Percentiles rank a stretch among this genome's conserved stretches.
Evolutionary conservation across 2,797 vertebrate species (phyloP).

Genomic region (Artibeus lituratus): DNA sequence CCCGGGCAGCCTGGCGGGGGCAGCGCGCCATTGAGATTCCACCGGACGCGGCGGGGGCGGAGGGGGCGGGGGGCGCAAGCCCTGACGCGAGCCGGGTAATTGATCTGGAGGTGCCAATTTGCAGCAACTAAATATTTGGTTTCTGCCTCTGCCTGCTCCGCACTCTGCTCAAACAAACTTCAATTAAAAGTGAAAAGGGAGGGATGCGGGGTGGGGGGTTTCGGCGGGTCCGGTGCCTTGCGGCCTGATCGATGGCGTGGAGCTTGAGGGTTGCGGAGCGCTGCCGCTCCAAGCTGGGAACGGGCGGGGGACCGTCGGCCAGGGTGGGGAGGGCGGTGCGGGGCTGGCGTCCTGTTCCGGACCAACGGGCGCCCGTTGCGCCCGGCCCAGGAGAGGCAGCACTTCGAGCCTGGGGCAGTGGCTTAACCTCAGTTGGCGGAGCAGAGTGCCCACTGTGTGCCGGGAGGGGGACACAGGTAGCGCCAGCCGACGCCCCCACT

Average conservation of each 20-base stretch:
- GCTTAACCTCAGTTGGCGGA: neutral
- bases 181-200: slow-evolving; percentile 72
- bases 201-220: neutral
- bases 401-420: neutral
- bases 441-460: accelerated
- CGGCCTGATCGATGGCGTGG: slow-evolving; percentile 39
- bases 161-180: slow-evolving; percentile 79
- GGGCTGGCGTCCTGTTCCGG: neutral
- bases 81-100: slow-evolving; percentile 69
- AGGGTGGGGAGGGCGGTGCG: neutral
- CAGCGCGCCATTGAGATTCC: slow-evolving; percentile 51
- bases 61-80: slow-evolving; percentile 39
- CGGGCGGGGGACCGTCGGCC: neutral
- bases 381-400: neutral
- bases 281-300: neutral
- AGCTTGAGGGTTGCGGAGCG: neutral
- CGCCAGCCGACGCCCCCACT: neutral
- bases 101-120: slow-evolving; percentile 80
- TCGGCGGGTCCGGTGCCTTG: neutral
- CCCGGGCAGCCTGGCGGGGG: neutral
- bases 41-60: neutral
- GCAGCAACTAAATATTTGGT: slow-evolving; percentile 83
- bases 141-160: slow-evolving; percentile 56
- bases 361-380: neutral
- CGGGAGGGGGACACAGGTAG: neutral